These are phyloP conservation scores for Limnephilus lunatus DNA, from an alignment of 2,888 invertebrate genomes.

Conservation along the genomic window DNA sequence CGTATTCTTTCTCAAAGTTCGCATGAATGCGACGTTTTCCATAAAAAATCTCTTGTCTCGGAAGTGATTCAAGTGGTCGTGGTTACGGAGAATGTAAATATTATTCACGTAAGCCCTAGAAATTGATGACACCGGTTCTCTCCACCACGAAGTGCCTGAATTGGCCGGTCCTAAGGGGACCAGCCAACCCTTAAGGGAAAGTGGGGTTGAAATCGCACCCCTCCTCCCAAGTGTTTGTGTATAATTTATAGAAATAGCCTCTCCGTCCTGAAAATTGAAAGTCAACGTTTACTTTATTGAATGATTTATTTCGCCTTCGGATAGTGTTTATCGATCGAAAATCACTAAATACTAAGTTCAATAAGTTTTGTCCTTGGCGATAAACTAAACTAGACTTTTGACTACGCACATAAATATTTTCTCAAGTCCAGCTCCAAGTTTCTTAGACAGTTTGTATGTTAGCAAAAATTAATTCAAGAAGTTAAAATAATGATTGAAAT, in stretches of 20 bases:
- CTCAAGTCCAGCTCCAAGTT: too few species aligned
- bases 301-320: not conserved
- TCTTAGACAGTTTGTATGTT: too few species aligned
- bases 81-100: constrained; percentile 37
- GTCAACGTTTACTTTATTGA: not conserved
- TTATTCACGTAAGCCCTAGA: constrained; percentile 41
- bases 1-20: too few species aligned
- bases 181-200: not conserved
- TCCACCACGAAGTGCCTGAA: not conserved
- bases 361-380: too few species aligned
- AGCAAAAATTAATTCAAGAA: too few species aligned
- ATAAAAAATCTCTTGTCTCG: not conserved
- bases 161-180: not conserved
- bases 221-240: not conserved
- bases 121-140: constrained; percentile 27
- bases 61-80: constrained; percentile 20
- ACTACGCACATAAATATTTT: too few species aligned
- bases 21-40: not conserved
- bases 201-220: constrained; percentile 14
- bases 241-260: not conserved
- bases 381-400: too few species aligned
- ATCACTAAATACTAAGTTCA: not conserved
- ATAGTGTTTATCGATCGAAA: not conserved
- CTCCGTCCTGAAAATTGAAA: not conserved
- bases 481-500: too few species aligned